Evolutionary conservation across 2,113 vertebrate genomes (phyloP).

Genomic region (Mohoua ochrocephala): DNA sequence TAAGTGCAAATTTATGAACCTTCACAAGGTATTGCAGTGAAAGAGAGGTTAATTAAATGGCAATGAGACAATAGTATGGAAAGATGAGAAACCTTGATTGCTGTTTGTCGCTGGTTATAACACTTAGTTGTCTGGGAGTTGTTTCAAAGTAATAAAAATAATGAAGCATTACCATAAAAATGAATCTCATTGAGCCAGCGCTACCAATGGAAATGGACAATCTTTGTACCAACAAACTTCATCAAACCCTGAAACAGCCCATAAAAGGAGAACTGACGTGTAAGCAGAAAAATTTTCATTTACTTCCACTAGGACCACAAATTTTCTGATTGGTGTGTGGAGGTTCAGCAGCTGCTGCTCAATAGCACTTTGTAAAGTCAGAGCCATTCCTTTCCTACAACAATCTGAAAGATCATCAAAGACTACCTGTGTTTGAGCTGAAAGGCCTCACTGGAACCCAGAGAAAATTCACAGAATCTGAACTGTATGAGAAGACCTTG

Average conservation of each 20-base stretch:
- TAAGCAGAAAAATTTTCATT: not conserved
- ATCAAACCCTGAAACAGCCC: not conserved
- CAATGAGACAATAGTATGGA: not conserved
- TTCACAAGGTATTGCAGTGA: not conserved
- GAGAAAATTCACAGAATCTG: not conserved
- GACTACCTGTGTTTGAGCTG: not conserved
- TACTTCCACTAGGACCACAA: not conserved
- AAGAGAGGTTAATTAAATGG: not conserved
- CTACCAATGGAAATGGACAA: not conserved
- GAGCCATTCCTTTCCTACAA: not conserved
- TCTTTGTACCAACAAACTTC: not conserved
- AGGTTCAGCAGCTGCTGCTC: not conserved
- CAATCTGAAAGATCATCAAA: not conserved
- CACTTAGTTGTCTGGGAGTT: not conserved
- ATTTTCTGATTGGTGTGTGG: not conserved
- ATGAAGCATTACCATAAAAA: not conserved
- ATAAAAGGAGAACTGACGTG: not conserved
- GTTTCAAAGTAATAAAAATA: not conserved
- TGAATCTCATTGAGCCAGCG: not conserved
- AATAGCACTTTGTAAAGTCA: not conserved
- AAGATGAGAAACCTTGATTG: not conserved
- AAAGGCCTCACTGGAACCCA: not conserved
- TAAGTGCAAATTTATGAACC: not conserved
- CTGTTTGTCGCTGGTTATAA: not conserved
- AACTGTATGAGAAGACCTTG: not conserved